Base-by-base conservation (phyloP, 2,888 invertebrate species). In the Metellina segmentata region DNA sequence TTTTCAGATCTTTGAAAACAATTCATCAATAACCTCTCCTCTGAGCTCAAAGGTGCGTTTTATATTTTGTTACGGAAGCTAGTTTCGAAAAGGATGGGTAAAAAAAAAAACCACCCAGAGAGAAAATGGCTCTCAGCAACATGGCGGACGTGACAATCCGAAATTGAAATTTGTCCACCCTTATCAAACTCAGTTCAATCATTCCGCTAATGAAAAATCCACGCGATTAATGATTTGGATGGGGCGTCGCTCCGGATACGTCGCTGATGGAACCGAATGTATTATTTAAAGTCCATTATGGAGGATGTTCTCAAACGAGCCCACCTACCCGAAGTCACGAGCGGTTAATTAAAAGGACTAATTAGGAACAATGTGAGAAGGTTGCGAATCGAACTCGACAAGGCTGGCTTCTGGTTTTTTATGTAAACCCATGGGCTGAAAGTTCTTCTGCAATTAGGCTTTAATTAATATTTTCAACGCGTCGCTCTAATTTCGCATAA, bases 131-230 rank as follows among this genome's bases (percentile, higher is more conserved):
- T 34, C 34, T 34, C 34, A 34, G 34, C 34, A 34, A 61, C 61
- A 61, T 61, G 8, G 13, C 61, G 16, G 11, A 83, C 82, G 82
- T 83, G 82, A 83, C 49, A 34, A 19, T 19, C n/a, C 82, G 6
- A 83, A 72, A 83, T 83, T 83, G 72, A 83, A 83, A 72, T 83
- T 83, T 83, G 82, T 72, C 82, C 82, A 71, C 72, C 48, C 72
- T 83, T 51, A 83, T 83, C 82, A 83, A n/a, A 71, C 8, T 2
- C 9, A 83, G 19, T 72, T 83, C 72, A 71, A 83, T 83, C 82
- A 83, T 11, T 13, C 9, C 48, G 34, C 75, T 75, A 75, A 75
- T 75, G 75, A 61, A 61, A 5, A 16, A 61, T 61, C 5, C 13
- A 16, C 11, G 61, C 13, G 61, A 61, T 61, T 61, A 61, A 61